Conservation (phyloP, 64 coral and sea anemone genomes). For the Platygyra sinensis region DNA sequence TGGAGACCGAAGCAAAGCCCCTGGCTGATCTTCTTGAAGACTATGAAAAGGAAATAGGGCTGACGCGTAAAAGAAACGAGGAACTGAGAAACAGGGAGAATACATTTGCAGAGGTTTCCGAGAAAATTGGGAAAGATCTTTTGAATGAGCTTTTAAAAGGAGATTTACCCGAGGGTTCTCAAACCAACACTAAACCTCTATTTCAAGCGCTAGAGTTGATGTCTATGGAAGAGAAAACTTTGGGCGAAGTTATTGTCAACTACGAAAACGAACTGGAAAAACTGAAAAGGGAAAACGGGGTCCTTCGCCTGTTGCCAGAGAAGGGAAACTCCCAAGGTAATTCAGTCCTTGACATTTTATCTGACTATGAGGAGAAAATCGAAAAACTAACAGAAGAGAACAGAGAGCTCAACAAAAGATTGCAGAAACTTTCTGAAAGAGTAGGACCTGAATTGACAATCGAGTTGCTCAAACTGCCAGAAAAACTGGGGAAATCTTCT, state of each 20-base stretch:
- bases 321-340: slow-evolving; percentile 35
- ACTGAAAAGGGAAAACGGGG: slow-evolving; percentile 50
- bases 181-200: neutral
- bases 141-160: neutral
- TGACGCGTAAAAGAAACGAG: neutral
- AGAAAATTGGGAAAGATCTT: slow-evolving; percentile 19
- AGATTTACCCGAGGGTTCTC: neutral
- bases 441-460: slow-evolving; percentile 62
- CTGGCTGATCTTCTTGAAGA: neutral
- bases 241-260: slow-evolving; percentile 26
- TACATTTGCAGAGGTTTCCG: slow-evolving; percentile 18
- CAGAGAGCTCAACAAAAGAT: slow-evolving; percentile 45
- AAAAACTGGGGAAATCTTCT: neutral
- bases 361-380: slow-evolving; percentile 67
- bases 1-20: neutral
- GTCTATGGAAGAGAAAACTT: neutral
- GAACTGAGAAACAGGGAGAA: neutral
- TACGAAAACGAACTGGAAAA: slow-evolving; percentile 57
- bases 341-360: slow-evolving; percentile 14
- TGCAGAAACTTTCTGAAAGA: slow-evolving; percentile 53
- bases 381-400: slow-evolving; percentile 42
- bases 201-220: slow-evolving; percentile 21
- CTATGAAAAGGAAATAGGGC: neutral
- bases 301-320: slow-evolving; percentile 20
- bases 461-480: slow-evolving; percentile 37